phyloP scores from a whole-genome alignment of 1,140 invertebrate genomes.

The Drosophila persimilis region DNA sequence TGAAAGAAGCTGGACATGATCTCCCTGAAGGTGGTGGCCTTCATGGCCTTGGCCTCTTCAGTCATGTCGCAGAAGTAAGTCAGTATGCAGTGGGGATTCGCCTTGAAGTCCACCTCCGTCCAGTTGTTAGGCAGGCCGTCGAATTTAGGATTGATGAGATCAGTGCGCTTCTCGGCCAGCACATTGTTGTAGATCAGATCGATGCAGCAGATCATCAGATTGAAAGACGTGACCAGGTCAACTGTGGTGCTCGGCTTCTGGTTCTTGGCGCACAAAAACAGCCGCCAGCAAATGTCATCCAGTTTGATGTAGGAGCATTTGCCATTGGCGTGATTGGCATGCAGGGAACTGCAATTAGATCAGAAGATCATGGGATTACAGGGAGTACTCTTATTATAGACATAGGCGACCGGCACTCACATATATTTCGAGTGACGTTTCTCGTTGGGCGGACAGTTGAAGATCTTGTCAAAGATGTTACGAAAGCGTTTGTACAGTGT shows the following conservation, averaged over 20 bases:
- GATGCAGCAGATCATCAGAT: conserved; percentile 94
- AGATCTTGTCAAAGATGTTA: conserved; percentile 93
- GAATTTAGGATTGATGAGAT: conserved; percentile 94
- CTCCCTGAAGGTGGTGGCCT: conserved; percentile 92
- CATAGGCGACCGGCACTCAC: conserved; percentile 52
- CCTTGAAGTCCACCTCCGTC: conserved; percentile 86
- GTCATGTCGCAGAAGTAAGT: conserved; percentile 92
- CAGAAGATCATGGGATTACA: conserved; percentile 6
- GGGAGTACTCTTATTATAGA: no score
- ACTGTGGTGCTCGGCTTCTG: conserved; percentile 92
- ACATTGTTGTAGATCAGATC: conserved; percentile 96
- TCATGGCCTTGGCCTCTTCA: conserved; percentile 95
- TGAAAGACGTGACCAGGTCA: conserved; percentile 97
- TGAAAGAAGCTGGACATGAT: conserved; percentile 90
- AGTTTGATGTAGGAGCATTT: conserved; percentile 88
- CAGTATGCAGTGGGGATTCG: conserved; percentile 92
- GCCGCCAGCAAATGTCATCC: conserved; percentile 96
- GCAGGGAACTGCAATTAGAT: conserved; percentile 86
- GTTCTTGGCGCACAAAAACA: conserved; percentile 96
- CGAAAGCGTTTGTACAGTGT: conserved; percentile 97
- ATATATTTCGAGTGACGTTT: conserved; percentile 89
- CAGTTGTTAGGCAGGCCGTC: conserved; percentile 90
- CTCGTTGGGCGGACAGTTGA: conserved; percentile 86
- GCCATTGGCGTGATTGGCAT: conserved; percentile 40
- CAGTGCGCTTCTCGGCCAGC: conserved; percentile 90